Evolutionary conservation across 2,113 vertebrate genomes (phyloP).

Genomic region (Solea senegalensis): DNA sequence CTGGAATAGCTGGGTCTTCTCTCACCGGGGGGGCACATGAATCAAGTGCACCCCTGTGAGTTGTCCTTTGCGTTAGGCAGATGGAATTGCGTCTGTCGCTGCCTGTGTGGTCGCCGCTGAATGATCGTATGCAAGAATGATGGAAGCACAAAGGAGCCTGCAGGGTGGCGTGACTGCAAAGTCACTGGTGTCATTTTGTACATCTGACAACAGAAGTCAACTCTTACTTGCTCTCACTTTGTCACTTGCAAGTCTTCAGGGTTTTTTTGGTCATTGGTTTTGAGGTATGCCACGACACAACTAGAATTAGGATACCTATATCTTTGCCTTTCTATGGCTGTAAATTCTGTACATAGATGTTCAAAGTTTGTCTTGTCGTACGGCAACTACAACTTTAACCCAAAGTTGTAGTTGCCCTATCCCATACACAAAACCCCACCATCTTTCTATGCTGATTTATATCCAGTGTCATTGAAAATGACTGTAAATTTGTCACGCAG

Average conservation of each 20-base stretch:
- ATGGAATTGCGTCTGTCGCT: slow-evolving; percentile 47
- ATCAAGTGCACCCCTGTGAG: slow-evolving; percentile 62
- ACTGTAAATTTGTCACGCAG: slow-evolving; percentile 14
- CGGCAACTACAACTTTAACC: no score
- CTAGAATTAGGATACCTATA: no score
- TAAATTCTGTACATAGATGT: no score
- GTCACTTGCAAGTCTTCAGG: no score
- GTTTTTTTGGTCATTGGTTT: no score
- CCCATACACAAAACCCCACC: background rate
- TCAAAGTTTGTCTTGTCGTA: no score
- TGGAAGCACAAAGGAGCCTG: slow-evolving; percentile 14
- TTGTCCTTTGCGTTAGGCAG: slow-evolving; percentile 55
- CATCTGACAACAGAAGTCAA: background rate
- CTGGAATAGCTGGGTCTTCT: slow-evolving; percentile 28
- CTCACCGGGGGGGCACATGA: slow-evolving; percentile 46
- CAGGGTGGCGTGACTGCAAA: slow-evolving; percentile 21
- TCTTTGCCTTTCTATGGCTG: no score
- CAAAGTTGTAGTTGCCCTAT: no score
- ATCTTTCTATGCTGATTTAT: slow-evolving; percentile 6
- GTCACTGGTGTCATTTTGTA: slow-evolving; percentile 31
- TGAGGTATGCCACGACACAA: no score
- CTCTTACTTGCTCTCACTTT: background rate
- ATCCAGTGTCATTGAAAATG: background rate
- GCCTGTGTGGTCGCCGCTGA: slow-evolving; percentile 37
- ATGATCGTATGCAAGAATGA: slow-evolving; percentile 30